Evolutionary conservation across 2,888 invertebrate species (phyloP), one percentile per base, ranked within the genome.

Genomic region (Sarcophaga carnaria): DNA sequence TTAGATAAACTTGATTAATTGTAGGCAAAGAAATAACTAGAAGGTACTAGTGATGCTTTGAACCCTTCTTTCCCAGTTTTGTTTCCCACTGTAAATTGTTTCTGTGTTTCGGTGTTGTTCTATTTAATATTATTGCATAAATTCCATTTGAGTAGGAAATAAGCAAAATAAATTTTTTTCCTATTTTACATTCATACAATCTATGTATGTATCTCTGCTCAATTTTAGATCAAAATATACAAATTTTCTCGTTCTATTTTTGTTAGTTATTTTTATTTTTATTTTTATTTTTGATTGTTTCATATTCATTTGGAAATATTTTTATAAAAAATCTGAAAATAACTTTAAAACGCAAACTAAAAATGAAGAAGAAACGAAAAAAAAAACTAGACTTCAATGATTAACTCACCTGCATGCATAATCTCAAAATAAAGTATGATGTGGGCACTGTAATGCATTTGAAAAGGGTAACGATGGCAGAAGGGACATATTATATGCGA

Each of bases 291-390:
- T 37, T 37, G 37, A 37, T 37, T 37, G 37, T 37, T 10, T 49
- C 2, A 17, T 49, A 25, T 69, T 69, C 11, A 49, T 69, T 69
- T 69, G 6, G 49, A 69, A 69, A 69, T 25, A 49, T 49, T 69
- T 49, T 69, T 69, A 45, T 67, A 49, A 25, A 37, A 69, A 69
- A 49, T 49, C 49, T 45, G 45, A 67, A 69, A 69, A 69, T 69
- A 49, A 49, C 49, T 69, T 69, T 49, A 69, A 47, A 49, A 69
- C 17, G 49, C 37, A 37, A 37, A 37, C 37, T 37, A 37, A 10
- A 37, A 37, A 37, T 37, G 8, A 10, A 37, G 37, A 2, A 37
- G 37, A 37, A 37, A 37, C 10, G 37, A 37, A 2, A 2, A 37
- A 37, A 37, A 37, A 8, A 37, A 37, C 8, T 37, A 37, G 37